Conservation (phyloP, 2,888 invertebrate species). For the Limenitis camilla region DNA sequence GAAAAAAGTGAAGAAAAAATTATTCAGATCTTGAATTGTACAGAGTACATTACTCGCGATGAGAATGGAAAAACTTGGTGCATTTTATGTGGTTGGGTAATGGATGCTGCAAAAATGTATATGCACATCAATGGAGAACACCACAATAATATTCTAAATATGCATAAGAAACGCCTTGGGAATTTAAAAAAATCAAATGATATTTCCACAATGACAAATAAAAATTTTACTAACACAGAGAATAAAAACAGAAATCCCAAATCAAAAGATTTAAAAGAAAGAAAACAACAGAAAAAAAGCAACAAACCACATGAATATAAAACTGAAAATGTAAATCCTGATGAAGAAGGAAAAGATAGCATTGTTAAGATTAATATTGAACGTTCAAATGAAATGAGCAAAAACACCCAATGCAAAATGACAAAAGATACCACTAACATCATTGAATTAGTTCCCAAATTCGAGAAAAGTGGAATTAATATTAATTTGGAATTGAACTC, state of each 20-base stretch:
- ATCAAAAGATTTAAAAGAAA: too few relatives aligned
- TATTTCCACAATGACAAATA: not conserved
- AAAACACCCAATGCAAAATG: too few relatives aligned
- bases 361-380: too few relatives aligned
- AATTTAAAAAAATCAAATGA: constrained; percentile 5
- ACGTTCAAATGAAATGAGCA: too few relatives aligned
- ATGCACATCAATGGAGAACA: constrained; percentile 27
- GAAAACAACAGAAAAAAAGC: too few relatives aligned
- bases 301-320: too few relatives aligned
- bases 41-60: constrained; percentile 25
- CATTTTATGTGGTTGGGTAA: constrained; percentile 31
- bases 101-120: constrained; percentile 2
- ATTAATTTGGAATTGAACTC: constrained; percentile 30
- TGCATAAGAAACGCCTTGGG: constrained; percentile 27
- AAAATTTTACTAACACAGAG: not conserved
- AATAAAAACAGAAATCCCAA: too few relatives aligned
- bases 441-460: constrained; percentile 25
- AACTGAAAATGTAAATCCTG: too few relatives aligned
- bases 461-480: constrained; percentile 33
- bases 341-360: not conserved
- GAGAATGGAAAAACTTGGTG: constrained; percentile 26
- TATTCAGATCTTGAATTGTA: constrained; percentile 23
- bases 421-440: constrained; percentile 23
- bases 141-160: constrained; percentile 29
- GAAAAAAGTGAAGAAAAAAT: constrained; percentile 22